These are phyloP conservation scores for Bombus pyrosoma DNA, from an alignment of 1,140 invertebrate species.

Conservation along the genomic window DNA sequence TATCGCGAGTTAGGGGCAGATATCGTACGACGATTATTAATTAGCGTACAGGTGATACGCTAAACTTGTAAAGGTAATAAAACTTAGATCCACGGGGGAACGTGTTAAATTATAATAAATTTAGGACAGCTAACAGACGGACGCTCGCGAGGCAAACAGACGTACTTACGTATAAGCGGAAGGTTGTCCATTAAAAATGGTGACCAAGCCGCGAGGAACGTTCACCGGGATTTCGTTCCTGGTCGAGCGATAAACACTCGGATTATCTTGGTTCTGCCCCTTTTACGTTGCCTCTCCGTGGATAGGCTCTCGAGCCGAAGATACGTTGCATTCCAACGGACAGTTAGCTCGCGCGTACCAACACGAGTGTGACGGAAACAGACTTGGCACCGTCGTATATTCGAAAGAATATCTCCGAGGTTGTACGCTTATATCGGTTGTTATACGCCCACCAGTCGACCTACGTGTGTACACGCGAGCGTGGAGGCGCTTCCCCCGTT, in stretches of 20 bases:
- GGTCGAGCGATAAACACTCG: constrained; percentile 71
- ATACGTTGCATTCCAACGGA: constrained; percentile 56
- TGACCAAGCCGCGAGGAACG: constrained; percentile 36
- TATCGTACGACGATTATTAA: background rate
- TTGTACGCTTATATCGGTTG: constrained; percentile 47
- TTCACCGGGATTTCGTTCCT: constrained; percentile 57
- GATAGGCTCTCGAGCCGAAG: constrained; percentile 16
- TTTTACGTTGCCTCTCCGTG: constrained; percentile 19
- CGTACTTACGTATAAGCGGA: background rate
- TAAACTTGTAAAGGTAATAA: too few relatives aligned
- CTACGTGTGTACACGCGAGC: constrained; percentile 19
- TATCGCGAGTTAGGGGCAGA: too few relatives aligned
- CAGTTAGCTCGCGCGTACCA: constrained; percentile 22
- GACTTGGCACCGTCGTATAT: constrained; percentile 60
- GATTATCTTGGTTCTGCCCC: constrained; percentile 68
- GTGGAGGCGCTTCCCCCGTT: constrained; percentile 10
- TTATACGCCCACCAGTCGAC: constrained; percentile 50
- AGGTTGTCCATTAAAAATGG: constrained; percentile 42
- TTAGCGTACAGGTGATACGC: too few relatives aligned
- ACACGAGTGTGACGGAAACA: constrained; percentile 35
- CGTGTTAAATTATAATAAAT: background rate
- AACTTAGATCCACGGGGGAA: accelerated
- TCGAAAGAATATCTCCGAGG: constrained; percentile 57
- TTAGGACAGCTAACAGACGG: too few relatives aligned
- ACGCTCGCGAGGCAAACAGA: background rate